Evolutionary conservation across 2,113 vertebrate genomes (phyloP).

Genomic region (Petroica traversi): DNA sequence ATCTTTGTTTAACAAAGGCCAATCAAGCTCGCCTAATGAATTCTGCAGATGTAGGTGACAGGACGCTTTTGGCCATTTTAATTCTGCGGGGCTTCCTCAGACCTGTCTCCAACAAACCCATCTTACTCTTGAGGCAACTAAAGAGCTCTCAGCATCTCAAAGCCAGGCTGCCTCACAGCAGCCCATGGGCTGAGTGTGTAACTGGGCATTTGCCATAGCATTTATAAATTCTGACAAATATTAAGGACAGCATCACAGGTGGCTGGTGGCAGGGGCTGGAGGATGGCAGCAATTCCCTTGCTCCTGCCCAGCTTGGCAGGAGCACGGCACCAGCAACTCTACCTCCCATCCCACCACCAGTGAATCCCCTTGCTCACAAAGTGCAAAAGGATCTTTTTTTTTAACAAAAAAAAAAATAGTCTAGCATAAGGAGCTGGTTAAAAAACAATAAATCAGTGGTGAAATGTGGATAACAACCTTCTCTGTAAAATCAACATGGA

Average conservation of each 20-base stretch:
- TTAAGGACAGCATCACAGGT: slow-evolving; percentile 75
- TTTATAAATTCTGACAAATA: slow-evolving; percentile 76
- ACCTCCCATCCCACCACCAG: slow-evolving; percentile 34
- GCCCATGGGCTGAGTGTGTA: background rate
- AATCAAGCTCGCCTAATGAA: slow-evolving; percentile 89
- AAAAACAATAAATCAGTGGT: slow-evolving; percentile 87
- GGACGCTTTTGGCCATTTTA: slow-evolving; percentile 67
- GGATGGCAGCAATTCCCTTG: background rate
- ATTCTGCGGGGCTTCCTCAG: slow-evolving; percentile 76
- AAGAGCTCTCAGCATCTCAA: background rate
- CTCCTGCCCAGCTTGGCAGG: background rate
- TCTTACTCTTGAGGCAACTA: background rate
- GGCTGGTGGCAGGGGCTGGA: slow-evolving; percentile 33
- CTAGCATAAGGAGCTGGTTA: slow-evolving; percentile 85
- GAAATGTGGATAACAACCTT: slow-evolving; percentile 86
- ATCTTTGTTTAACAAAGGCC: slow-evolving; percentile 92
- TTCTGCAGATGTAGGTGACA: slow-evolving; percentile 90
- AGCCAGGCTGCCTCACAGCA: background rate
- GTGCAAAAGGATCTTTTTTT: slow-evolving; percentile 67
- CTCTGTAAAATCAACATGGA: slow-evolving; percentile 86
- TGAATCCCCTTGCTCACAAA: slow-evolving; percentile 9
- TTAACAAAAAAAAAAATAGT: background rate
- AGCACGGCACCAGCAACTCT: slow-evolving; percentile 19
- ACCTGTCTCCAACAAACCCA: slow-evolving; percentile 65
- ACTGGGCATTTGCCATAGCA: slow-evolving; percentile 59